Base-by-base conservation (phyloP, 30 jellyfish, hydroid and myxozoan species). In the Cassiopea xamachana region DNA sequence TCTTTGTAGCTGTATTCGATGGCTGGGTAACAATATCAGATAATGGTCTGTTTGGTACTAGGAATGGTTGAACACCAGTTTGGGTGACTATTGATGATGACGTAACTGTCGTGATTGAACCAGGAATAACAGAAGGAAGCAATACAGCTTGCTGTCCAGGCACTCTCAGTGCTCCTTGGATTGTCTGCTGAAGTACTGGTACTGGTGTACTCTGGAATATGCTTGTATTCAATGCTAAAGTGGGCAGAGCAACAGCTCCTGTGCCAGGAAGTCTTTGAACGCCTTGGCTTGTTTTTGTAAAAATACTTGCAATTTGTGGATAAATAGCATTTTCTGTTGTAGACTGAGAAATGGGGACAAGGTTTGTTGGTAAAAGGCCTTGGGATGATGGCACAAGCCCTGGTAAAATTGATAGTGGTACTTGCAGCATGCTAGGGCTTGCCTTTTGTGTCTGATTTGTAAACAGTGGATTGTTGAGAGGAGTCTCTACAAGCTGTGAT, bases 401-500 rank as follows among this genome's bases (percentile, higher is more conserved):
- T 16, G 94, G 94, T 10, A 87, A 44, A n/a, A 87, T 12, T 2
- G 94, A 75, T 2, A 87, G 48, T 1, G 94, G 94, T 64, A 87
- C 81, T 51, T 87, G 94, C 77, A 87, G 71, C 94, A 87, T 75
- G 73, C 84, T 78, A 6, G 84, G 84, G 7, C 87, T 84, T 9
- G 43, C 82, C 77, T 74, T 75, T 59, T 74, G 93, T 43, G 67
- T 85, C 48, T 87, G 94, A n/a, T 46, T 79, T 17, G 86, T 70
- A 49, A 90, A 90, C 69, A 90, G 45, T 12, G 97, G 97, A 72
- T 90, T 90, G 68, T 81, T 90, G 49, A 90, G 79, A n/a, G 97
- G 97, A 1, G 97, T 90, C 81, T 90, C 97, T 17, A 90, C 85
- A 70, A 90, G 92, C 85, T 90, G 92, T 39, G 92, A 68, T 73